A percentile compares a stretch with the other conserved stretches of the same genome.
Conservation (phyloP, 2,113 vertebrate genomes). For the Naja naja region DNA sequence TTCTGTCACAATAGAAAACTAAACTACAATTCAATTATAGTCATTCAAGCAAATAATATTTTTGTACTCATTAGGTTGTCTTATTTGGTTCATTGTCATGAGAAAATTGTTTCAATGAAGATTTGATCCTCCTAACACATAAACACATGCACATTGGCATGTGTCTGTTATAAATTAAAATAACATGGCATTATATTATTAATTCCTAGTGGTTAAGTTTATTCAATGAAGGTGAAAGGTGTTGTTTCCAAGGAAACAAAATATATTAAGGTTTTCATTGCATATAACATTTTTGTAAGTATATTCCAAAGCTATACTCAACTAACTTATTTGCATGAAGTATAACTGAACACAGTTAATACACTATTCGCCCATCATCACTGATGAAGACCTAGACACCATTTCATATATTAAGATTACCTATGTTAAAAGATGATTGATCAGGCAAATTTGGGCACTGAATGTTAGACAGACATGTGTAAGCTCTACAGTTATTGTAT, state of each 20-base stretch:
- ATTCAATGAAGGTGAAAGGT: conserved; percentile 65
- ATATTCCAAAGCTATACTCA: conserved; percentile 57
- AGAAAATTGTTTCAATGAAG: conserved; percentile 38
- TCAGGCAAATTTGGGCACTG: neutral
- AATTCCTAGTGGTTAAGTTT: conserved; percentile 59
- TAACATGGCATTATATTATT: conserved; percentile 59
- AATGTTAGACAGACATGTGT: neutral
- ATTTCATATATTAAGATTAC: neutral
- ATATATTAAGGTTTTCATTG: conserved; percentile 50
- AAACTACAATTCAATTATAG: neutral
- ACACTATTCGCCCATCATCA: neutral
- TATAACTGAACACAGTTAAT: conserved; percentile 15
- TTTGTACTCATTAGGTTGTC: neutral
- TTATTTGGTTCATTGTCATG: conserved; percentile 20
- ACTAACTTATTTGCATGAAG: conserved; percentile 20
- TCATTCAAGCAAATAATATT: neutral
- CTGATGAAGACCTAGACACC: neutral
- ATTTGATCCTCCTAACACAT: conserved; percentile 8
- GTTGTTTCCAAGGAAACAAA: conserved; percentile 82
- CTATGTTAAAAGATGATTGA: neutral
- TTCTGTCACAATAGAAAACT: neutral
- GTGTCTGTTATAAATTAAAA: conserved; percentile 57
- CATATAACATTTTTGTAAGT: conserved; percentile 52
- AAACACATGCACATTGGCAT: neutral
- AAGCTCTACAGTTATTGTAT: neutral